Evolutionary conservation across 2,113 vertebrate species (phyloP).

Genomic region (Carassius auratus): DNA sequence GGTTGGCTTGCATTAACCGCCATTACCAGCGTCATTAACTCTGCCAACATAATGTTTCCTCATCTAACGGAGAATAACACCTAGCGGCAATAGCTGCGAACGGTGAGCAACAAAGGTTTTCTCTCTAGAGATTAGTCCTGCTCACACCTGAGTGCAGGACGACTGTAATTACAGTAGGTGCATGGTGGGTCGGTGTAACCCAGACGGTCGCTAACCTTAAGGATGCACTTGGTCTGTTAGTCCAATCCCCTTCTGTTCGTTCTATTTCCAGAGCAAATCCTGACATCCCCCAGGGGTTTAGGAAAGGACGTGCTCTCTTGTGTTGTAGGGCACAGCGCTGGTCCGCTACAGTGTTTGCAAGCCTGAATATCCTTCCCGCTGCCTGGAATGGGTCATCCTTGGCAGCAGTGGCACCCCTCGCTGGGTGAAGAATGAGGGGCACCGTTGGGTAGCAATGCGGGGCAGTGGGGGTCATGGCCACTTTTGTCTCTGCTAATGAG

Average conservation of each 20-base stretch:
- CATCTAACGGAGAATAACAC: constrained; percentile 31
- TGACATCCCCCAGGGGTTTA: background rate
- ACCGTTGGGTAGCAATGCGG: constrained; percentile 20
- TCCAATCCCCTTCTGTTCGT: constrained; percentile 32
- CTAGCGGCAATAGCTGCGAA: constrained; percentile 14
- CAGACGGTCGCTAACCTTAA: constrained; percentile 19
- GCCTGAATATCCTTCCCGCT: constrained; percentile 37
- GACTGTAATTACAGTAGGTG: constrained; percentile 39
- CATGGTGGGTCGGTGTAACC: background rate
- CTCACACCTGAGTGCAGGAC: background rate
- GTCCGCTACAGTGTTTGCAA: constrained; percentile 3
- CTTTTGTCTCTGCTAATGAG: constrained; percentile 56
- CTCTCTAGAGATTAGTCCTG: constrained; percentile 21
- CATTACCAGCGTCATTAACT: constrained; percentile 45
- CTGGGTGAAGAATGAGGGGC: constrained; percentile 57
- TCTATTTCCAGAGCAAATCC: constrained; percentile 47
- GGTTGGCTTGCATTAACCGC: constrained; percentile 34
- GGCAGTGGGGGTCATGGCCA: constrained; percentile 37
- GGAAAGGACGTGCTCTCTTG: constrained; percentile 29
- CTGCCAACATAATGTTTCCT: constrained; percentile 41
- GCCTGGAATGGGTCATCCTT: constrained; percentile 38
- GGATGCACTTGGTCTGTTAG: constrained; percentile 10
- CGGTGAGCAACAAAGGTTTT: background rate
- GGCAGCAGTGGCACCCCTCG: constrained; percentile 40
- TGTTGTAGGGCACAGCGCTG: constrained; percentile 37